These are phyloP conservation scores for Drosophila mettleri DNA, from an alignment of 2,888 invertebrate species.

Conservation along the genomic window DNA sequence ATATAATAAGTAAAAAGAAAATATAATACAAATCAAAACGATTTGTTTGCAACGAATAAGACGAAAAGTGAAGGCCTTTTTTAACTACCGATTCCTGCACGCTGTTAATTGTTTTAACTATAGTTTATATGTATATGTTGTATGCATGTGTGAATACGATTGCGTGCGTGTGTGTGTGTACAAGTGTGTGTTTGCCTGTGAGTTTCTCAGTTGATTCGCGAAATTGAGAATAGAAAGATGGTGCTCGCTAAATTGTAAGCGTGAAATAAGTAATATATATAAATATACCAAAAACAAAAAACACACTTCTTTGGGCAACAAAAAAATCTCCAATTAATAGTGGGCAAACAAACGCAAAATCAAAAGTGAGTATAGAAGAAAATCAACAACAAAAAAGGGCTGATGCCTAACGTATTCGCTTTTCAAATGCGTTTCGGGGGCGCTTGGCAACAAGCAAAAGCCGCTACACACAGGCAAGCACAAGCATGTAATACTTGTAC, in stretches of 20 bases:
- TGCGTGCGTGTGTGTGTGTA: slow-evolving; percentile 27
- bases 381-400: slow-evolving; percentile 23
- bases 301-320: slow-evolving; percentile 28
- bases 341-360: slow-evolving; percentile 39
- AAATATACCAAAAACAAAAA: slow-evolving; percentile 24
- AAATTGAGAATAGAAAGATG: slow-evolving; percentile 79
- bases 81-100: slow-evolving; percentile 51
- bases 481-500: slow-evolving; percentile 17
- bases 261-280: slow-evolving; percentile 62
- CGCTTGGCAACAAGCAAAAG: slow-evolving; percentile 79
- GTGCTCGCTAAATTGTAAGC: slow-evolving; percentile 69
- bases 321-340: slow-evolving; percentile 29
- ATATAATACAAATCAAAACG: slow-evolving; percentile 21
- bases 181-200: slow-evolving; percentile 48
- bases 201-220: slow-evolving; percentile 70
- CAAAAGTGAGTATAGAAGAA: slow-evolving; percentile 62
- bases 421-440: slow-evolving; percentile 71
- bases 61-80: slow-evolving; percentile 25
- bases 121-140: slow-evolving; percentile 54
- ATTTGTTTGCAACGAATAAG: slow-evolving; percentile 30
- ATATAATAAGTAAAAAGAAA: slow-evolving; percentile 42
- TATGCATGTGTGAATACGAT: slow-evolving; percentile 48
- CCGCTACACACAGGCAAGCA: slow-evolving; percentile 34
- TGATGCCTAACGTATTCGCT: slow-evolving; percentile 40
- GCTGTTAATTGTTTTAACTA: slow-evolving; percentile 70